Conservation (phyloP, 2,113 vertebrate species). For the Paramisgurnus dabryanus region DNA sequence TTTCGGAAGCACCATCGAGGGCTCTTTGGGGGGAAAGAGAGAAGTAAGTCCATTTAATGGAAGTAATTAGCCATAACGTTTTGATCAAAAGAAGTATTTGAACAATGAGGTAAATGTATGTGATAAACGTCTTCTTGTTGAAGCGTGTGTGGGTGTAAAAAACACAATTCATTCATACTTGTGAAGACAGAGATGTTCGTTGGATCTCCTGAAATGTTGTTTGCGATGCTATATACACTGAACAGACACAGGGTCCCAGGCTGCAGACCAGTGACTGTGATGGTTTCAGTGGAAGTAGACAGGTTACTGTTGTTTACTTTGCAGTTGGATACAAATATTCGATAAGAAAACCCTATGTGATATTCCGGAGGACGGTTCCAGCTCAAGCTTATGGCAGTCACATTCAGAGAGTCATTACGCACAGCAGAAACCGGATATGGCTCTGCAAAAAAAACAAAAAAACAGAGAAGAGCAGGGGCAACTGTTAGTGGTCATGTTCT, state of each 20-base stretch:
- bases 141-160: neutral
- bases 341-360: neutral
- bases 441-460: conserved; percentile 17
- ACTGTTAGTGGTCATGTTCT: too few species aligned
- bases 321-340: neutral
- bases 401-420: neutral
- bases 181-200: neutral
- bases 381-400: conserved; percentile 5
- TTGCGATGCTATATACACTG: conserved; percentile 12
- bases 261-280: neutral
- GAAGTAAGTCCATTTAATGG: neutral
- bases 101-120: neutral
- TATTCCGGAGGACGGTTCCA: neutral
- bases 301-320: conserved; percentile 2
- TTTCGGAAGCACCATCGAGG: conserved; percentile 23
- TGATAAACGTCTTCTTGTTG: neutral
- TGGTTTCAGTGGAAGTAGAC: neutral
- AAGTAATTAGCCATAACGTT: neutral
- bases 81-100: neutral
- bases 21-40: conserved; percentile 37
- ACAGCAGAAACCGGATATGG: neutral
- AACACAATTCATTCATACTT: neutral
- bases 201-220: neutral
- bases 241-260: conserved; percentile 15
- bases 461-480: too few species aligned